phyloP scores from a whole-genome alignment of 2,113 vertebrate species.

The Microcebus ravelobensis region DNA sequence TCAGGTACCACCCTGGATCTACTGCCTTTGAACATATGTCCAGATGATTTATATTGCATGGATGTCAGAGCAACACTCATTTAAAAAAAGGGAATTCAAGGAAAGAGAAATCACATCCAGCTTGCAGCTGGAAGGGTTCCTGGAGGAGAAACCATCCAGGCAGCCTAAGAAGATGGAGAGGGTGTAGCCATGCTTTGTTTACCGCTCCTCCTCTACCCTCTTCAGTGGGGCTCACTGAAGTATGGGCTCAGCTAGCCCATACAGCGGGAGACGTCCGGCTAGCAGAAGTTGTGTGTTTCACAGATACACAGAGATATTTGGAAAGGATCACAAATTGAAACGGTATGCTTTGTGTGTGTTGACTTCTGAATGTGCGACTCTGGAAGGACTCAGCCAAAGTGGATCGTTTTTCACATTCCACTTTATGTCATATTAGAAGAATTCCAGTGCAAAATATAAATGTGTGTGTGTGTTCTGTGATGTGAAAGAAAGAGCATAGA shows the following conservation, averaged over 20 bases:
- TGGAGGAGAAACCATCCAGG: not conserved
- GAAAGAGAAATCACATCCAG: not conserved
- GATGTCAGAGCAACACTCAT: not conserved
- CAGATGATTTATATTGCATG: not conserved
- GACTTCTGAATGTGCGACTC: not conserved
- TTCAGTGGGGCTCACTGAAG: not conserved
- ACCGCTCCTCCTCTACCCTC: not conserved
- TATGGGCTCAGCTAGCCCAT: not conserved
- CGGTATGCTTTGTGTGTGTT: not conserved
- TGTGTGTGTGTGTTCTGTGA: rapidly evolving
- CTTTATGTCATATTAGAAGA: not conserved
- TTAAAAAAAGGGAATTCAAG: not conserved
- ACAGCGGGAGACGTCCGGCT: not conserved
- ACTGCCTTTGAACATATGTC: not conserved
- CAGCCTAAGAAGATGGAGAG: not conserved
- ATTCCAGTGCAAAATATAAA: not conserved
- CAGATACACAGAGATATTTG: not conserved
- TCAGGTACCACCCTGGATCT: not conserved
- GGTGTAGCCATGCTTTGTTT: not conserved
- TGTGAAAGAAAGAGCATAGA: not conserved
- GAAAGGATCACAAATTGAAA: not conserved
- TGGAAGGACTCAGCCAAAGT: not conserved
- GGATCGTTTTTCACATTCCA: not conserved
- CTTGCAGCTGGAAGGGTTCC: not conserved
- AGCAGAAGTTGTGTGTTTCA: not conserved